These are phyloP conservation scores for Heterodera schachtii DNA, from an alignment of 1,140 invertebrate genomes.

Conservation along the genomic window DNA sequence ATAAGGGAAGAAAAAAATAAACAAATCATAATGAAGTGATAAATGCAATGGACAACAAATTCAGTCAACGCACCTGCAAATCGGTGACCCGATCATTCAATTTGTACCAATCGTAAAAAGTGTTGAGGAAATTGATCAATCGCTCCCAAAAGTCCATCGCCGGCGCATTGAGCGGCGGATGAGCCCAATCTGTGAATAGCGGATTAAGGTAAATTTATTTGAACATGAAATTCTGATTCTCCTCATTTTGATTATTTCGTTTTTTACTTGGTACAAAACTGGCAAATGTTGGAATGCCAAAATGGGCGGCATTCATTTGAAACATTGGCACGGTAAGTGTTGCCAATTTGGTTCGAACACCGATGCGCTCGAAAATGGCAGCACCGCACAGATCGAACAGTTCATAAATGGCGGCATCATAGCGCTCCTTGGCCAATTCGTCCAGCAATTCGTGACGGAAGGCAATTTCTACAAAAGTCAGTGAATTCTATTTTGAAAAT, in stretches of 20 bases:
- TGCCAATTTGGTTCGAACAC: slow-evolving; percentile 31
- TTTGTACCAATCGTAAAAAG: slow-evolving; percentile 31
- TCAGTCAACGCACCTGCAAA: neutral
- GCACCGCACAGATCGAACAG: slow-evolving; percentile 22
- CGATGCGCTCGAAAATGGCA: slow-evolving; percentile 32
- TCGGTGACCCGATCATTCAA: slow-evolving; percentile 20
- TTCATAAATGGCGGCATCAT: slow-evolving; percentile 37
- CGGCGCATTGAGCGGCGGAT: neutral
- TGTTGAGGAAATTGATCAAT: slow-evolving; percentile 32
- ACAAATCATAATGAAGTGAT: too few relatives aligned
- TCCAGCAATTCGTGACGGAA: neutral
- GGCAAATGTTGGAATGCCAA: slow-evolving; percentile 28
- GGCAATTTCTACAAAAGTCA: neutral
- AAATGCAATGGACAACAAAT: too few relatives aligned
- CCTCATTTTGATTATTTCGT: neutral
- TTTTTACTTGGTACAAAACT: slow-evolving; percentile 38
- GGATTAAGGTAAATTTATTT: neutral
- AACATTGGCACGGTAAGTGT: slow-evolving; percentile 24
- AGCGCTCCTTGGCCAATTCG: slow-evolving; percentile 13
- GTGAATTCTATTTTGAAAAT: neutral
- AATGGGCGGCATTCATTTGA: slow-evolving; percentile 21
- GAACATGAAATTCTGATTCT: neutral
- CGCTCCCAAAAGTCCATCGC: slow-evolving; percentile 25
- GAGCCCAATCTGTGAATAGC: neutral
- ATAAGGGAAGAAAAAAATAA: neutral